Conservation (phyloP, 2,797 vertebrate genomes). For the Cyclopterus lumpus region DNA sequence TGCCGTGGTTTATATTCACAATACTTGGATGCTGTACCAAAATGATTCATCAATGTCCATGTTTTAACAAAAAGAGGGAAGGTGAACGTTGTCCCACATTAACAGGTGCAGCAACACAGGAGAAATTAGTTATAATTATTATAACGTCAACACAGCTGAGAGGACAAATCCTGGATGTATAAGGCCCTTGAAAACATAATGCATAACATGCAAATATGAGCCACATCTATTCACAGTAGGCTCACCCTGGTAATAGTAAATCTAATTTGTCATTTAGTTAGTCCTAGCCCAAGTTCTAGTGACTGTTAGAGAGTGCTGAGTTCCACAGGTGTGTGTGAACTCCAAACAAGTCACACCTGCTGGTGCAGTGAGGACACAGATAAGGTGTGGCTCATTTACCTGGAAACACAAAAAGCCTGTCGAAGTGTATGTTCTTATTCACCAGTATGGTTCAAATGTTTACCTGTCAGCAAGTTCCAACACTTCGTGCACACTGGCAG, state of each 20-base stretch:
- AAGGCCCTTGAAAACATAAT: not conserved
- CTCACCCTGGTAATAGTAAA: not conserved
- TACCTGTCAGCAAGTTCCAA: constrained; percentile 95
- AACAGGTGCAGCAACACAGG: not conserved
- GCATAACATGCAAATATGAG: not conserved
- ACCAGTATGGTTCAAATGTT: not conserved
- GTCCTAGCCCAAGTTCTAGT: too few species aligned
- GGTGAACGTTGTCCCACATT: too few species aligned
- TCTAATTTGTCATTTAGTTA: not conserved
- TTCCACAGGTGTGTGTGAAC: constrained; percentile 14
- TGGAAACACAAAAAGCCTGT: not conserved
- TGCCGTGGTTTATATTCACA: not conserved
- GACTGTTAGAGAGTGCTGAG: not conserved
- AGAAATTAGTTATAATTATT: not conserved
- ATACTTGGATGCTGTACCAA: not conserved
- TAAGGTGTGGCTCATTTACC: constrained; percentile 21
- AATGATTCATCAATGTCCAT: not conserved
- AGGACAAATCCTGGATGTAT: not conserved
- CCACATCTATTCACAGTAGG: not conserved
- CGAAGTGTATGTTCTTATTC: not conserved
- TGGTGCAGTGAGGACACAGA: not conserved
- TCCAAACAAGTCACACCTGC: constrained; percentile 27
- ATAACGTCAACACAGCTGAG: not conserved
- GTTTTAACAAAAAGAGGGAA: not conserved
- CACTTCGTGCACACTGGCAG: constrained; percentile 91